phyloP scores from a whole-genome alignment of 2,797 vertebrate species.

The Coracias cyanogaster region DNA sequence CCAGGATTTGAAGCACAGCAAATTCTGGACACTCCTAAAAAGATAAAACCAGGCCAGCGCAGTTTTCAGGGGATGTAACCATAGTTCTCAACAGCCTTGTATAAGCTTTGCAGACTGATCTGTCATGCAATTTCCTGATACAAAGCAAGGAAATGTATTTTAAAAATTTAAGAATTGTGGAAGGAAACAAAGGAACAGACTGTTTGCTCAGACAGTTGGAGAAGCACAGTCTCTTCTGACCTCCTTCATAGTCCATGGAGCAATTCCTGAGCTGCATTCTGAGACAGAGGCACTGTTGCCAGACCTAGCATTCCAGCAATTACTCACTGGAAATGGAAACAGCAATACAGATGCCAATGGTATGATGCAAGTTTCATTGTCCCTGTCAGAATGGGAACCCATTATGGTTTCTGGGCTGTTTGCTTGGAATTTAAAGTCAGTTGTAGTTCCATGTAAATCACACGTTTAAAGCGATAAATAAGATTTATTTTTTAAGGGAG shows the following conservation, averaged over 20 bases:
- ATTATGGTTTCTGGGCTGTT: not conserved
- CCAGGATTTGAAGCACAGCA: not conserved
- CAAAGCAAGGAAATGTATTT: not conserved
- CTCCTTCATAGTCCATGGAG: not conserved
- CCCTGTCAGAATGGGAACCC: constrained; percentile 5
- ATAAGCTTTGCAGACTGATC: not conserved
- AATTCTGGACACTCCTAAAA: not conserved
- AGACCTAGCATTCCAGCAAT: constrained; percentile 5
- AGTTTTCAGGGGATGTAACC: not conserved
- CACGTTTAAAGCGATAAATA: not conserved
- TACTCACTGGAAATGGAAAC: constrained; percentile 51
- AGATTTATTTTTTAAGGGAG: not conserved
- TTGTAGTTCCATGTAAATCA: not conserved
- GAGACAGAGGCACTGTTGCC: not conserved
- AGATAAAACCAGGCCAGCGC: not conserved
- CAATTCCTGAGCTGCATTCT: constrained; percentile 8
- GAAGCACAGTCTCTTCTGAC: not conserved
- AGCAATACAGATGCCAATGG: not conserved
- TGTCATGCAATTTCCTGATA: not conserved
- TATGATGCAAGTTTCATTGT: constrained; percentile 39
- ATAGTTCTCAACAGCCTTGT: not conserved
- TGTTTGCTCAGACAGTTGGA: constrained; percentile 8
- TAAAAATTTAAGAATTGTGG: not conserved
- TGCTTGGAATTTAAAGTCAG: constrained; percentile 23
- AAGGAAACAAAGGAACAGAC: constrained; percentile 3